Conservation (phyloP, 2,888 invertebrate species). For the Apocheima hispidaria region DNA sequence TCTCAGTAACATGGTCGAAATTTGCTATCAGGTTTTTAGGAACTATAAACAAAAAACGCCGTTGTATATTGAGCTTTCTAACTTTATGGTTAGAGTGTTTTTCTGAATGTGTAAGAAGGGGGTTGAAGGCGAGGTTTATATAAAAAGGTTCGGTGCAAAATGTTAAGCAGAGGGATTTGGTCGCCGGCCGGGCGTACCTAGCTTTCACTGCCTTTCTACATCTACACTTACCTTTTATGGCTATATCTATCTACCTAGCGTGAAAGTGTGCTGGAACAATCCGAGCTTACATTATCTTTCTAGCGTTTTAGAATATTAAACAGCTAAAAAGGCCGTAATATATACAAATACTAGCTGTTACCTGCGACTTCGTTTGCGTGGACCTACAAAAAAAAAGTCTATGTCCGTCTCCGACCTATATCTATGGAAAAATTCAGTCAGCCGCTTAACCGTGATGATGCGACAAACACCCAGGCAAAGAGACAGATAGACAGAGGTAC, state of each 20-base stretch:
- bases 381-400: too few species aligned
- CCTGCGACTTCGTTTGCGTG: too few species aligned
- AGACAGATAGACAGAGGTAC: too few species aligned
- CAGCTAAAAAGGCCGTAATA: not conserved
- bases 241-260: constrained; percentile 13
- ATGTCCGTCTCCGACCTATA: too few species aligned
- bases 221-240: constrained; percentile 47
- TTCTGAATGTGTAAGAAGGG: constrained; percentile 51
- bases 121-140: constrained; percentile 71
- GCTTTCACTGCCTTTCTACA: constrained; percentile 53
- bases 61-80: constrained; percentile 50
- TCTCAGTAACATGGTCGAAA: constrained; percentile 51
- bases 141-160: constrained; percentile 81
- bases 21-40: constrained; percentile 45
- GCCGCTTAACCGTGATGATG: too few species aligned
- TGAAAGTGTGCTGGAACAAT: not conserved
- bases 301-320: not conserved
- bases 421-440: too few species aligned
- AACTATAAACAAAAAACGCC: not conserved
- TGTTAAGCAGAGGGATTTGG: constrained; percentile 84
- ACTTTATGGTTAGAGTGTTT: constrained; percentile 45
- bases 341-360: too few species aligned
- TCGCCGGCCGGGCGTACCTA: constrained; percentile 57
- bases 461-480: too few species aligned
- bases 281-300: constrained; percentile 3